phyloP scores from a whole-genome alignment of 2,888 invertebrate genomes.

The Lasioglossum leucozonium region DNA sequence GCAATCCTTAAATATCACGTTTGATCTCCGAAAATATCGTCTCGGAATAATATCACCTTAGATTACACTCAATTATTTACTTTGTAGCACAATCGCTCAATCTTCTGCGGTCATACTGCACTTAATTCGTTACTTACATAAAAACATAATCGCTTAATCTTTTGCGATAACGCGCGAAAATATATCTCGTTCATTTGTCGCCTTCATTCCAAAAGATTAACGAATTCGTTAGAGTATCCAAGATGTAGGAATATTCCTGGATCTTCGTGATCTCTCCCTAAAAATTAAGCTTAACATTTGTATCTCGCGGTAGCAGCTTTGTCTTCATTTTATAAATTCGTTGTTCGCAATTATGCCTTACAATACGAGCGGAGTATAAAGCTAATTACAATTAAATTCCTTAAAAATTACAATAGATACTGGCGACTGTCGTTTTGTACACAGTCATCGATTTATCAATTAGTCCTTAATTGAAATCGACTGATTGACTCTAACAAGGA shows the following conservation, averaged over 20 bases:
- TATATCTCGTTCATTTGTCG: background rate
- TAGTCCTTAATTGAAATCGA: background rate
- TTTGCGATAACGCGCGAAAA: background rate
- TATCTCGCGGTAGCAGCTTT: background rate
- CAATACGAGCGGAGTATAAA: background rate
- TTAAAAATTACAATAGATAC: background rate
- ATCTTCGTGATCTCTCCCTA: background rate
- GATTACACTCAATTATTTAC: slow-evolving; percentile 2
- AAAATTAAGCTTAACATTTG: background rate
- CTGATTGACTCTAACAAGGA: background rate
- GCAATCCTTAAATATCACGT: slow-evolving; percentile 55
- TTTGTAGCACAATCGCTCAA: background rate
- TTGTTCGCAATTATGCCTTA: background rate
- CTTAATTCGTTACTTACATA: background rate
- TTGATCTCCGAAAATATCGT: slow-evolving; percentile 25
- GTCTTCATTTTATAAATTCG: background rate
- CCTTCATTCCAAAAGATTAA: background rate
- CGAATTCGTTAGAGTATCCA: background rate
- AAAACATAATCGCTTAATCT: background rate
- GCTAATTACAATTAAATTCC: background rate
- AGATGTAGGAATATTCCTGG: background rate
- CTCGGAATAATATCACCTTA: slow-evolving; percentile 16
- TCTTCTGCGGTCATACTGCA: background rate
- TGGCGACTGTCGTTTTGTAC: background rate
- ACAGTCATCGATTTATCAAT: background rate